Conservation (phyloP, 2,888 invertebrate genomes). For the Eristalis tenax region DNA sequence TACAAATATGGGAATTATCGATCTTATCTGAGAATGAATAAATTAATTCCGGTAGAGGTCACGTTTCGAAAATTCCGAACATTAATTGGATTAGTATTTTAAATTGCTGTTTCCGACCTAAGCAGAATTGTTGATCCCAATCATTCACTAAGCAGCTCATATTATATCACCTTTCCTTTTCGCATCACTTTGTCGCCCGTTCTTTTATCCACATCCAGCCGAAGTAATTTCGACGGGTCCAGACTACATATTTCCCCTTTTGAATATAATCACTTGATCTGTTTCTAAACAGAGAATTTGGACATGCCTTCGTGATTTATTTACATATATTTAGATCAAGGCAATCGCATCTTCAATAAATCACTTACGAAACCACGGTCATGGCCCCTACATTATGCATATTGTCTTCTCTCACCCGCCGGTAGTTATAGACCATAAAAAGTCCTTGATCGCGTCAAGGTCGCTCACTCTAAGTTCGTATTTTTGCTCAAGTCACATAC, state of each 20-base stretch:
- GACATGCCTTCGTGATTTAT: not conserved
- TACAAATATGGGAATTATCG: too few species aligned
- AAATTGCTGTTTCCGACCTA: not conserved
- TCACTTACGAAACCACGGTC: not conserved
- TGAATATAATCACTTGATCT: not conserved
- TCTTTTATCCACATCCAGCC: not conserved
- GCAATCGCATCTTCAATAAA: not conserved
- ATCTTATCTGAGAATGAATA: too few species aligned
- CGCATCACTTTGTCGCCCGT: not conserved
- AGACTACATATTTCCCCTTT: not conserved
- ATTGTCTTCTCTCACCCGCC: not conserved
- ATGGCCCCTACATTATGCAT: not conserved
- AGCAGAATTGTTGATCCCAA: not conserved
- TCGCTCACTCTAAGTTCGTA: slow-evolving; percentile 3
- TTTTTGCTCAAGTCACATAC: slow-evolving; percentile 17
- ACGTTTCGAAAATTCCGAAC: not conserved
- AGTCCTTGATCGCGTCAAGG: slow-evolving; percentile 20
- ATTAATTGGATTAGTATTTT: not conserved
- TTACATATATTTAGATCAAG: not conserved
- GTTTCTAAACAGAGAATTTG: not conserved
- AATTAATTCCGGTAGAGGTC: not conserved
- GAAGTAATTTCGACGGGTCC: not conserved
- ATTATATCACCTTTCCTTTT: not conserved
- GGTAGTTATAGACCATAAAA: slow-evolving; percentile 24
- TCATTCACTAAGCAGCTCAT: not conserved